Percentiles rank a stretch among this genome's conserved stretches.
phyloP scores from a whole-genome alignment of 2,888 invertebrate species.

The Andrena minutula region DNA sequence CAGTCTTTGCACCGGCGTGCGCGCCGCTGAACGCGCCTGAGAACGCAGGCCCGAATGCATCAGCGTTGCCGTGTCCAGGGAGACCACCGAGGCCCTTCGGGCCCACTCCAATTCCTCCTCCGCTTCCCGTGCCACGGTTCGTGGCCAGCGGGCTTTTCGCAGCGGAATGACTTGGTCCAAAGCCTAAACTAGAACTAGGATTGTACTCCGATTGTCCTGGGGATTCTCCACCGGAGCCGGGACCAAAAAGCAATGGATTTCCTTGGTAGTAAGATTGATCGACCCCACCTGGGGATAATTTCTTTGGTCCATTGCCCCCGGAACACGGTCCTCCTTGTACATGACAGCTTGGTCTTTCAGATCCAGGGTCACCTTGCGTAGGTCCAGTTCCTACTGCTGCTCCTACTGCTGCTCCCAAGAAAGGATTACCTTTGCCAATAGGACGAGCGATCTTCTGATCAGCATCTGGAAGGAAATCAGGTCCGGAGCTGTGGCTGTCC shows the following conservation, averaged over 20 bases:
- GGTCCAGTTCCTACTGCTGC: neutral
- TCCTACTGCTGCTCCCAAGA: conserved; percentile 27
- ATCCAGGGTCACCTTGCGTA: conserved; percentile 14
- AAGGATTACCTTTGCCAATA: conserved; percentile 52
- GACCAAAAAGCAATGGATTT: neutral
- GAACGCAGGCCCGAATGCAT: neutral
- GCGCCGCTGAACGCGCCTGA: conserved; percentile 49
- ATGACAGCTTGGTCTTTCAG: too few species aligned
- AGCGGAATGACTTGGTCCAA: neutral
- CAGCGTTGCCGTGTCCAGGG: neutral
- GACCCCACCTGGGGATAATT: too few species aligned
- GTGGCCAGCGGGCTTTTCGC: neutral
- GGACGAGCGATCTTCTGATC: neutral
- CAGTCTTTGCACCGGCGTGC: conserved; percentile 29
- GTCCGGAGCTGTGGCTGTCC: neutral
- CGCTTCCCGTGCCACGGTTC: conserved; percentile 37
- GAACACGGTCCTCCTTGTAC: neutral
- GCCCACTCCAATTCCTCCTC: conserved; percentile 44
- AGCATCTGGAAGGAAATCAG: neutral
- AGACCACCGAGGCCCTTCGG: neutral
- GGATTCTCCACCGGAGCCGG: neutral
- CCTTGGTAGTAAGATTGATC: neutral
- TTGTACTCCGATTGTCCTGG: neutral
- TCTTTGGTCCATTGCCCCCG: neutral
- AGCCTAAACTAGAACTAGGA: neutral